These are phyloP conservation scores for Eulemur rubriventer DNA, from an alignment of 2,797 vertebrate genomes.

Conservation along the genomic window DNA sequence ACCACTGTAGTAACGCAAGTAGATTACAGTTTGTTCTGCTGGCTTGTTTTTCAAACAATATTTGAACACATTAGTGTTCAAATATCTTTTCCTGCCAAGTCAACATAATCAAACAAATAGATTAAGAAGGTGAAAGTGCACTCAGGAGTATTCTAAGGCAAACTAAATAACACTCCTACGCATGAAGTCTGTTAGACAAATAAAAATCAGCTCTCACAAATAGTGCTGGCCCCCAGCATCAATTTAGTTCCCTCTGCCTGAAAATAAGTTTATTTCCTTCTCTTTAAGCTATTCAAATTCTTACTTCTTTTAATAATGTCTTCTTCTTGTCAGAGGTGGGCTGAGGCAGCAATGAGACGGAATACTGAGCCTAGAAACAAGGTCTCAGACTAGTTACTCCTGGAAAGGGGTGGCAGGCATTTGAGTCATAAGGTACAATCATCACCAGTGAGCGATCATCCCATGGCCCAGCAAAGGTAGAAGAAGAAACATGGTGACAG, in stretches of 20 bases:
- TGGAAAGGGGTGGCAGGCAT: neutral
- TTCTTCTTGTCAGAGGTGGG: neutral
- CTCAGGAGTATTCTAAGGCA: constrained; percentile 53
- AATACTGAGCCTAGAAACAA: neutral
- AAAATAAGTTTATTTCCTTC: constrained; percentile 40
- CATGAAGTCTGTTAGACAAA: constrained; percentile 55
- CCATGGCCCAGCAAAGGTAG: neutral
- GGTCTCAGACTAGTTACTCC: neutral
- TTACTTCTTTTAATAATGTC: neutral
- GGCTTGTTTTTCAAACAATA: constrained; percentile 64
- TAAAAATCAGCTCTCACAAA: constrained; percentile 48
- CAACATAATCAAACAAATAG: constrained; percentile 76
- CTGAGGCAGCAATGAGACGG: neutral
- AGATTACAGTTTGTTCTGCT: constrained; percentile 58
- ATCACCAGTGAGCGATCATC: neutral
- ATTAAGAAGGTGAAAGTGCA: constrained; percentile 71
- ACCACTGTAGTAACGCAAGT: constrained; percentile 20
- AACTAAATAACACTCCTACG: constrained; percentile 49
- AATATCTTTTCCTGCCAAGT: constrained; percentile 71
- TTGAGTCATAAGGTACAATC: neutral
- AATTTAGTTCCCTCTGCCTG: neutral
- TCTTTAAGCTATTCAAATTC: constrained; percentile 22
- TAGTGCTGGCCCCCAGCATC: neutral
- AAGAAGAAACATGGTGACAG: neutral
- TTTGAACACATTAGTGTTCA: constrained; percentile 68